A percentile compares a stretch with the other conserved stretches of the same genome.
These are phyloP conservation scores for Haliclona indistincta DNA, from an alignment of 37 sponge, comb jelly and placozoan species.

Conservation along the genomic window DNA sequence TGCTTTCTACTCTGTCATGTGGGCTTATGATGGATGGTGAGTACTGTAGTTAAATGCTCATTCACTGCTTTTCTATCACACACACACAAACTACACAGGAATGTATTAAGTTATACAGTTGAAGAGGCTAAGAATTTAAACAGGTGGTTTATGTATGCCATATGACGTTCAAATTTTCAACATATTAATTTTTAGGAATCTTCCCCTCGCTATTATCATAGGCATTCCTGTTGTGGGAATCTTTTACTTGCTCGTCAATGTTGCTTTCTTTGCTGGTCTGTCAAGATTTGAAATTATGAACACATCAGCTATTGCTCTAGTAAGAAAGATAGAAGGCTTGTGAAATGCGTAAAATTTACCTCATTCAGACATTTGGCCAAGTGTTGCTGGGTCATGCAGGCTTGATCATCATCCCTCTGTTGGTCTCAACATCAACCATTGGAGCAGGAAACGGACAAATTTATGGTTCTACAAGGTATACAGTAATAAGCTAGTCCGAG, in stretches of 20 bases:
- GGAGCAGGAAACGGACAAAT: slow-evolving; percentile 52
- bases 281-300: background rate
- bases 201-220: background rate
- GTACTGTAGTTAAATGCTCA: too few species aligned
- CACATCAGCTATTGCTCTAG: background rate
- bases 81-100: background rate
- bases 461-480: slow-evolving; percentile 41
- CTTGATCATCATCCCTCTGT: slow-evolving; percentile 58
- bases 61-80: too few species aligned
- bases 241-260: background rate
- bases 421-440: slow-evolving; percentile 66
- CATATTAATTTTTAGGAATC: background rate
- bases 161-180: background rate
- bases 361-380: slow-evolving; percentile 48
- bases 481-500: too few species aligned
- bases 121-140: background rate
- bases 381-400: slow-evolving; percentile 44
- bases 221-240: background rate
- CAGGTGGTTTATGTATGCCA: background rate
- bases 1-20: slow-evolving; percentile 71
- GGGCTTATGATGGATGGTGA: slow-evolving; percentile 91
- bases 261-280: background rate
- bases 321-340: background rate
- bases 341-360: too few species aligned
- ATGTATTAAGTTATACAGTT: background rate